phyloP scores from a whole-genome alignment of 1,140 invertebrate genomes.

The Drosophila virilis region DNA sequence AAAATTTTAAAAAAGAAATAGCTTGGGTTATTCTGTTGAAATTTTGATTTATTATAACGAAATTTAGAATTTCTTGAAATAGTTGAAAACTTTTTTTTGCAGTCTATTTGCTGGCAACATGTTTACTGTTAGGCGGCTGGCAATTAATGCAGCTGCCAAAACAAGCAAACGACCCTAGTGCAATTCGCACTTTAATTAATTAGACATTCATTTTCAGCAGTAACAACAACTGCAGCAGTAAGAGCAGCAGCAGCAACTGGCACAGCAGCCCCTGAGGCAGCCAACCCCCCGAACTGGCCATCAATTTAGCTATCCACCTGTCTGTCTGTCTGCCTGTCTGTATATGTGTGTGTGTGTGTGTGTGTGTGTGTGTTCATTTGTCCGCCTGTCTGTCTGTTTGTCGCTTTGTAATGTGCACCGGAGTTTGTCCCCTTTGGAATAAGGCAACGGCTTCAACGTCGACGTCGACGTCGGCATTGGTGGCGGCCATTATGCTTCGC shows the following conservation, averaged over 20 bases:
- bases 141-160: slow-evolving; percentile 70
- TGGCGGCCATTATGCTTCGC: slow-evolving; percentile 68
- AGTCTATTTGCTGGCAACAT: slow-evolving; percentile 33
- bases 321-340: not conserved
- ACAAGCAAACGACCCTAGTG: slow-evolving; percentile 46
- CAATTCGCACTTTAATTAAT: slow-evolving; percentile 80
- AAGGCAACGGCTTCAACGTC: slow-evolving; percentile 14
- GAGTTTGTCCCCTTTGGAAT: slow-evolving; percentile 38
- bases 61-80: too few species aligned
- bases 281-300: not conserved
- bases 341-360: not conserved
- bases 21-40: too few species aligned
- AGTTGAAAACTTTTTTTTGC: too few species aligned
- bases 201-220: slow-evolving; percentile 76
- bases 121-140: slow-evolving; percentile 45
- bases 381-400: slow-evolving; percentile 14
- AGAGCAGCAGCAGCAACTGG: slow-evolving; percentile 1
- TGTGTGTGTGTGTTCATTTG: not conserved
- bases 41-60: too few species aligned
- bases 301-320: slow-evolving; percentile 21
- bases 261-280: slow-evolving; percentile 18
- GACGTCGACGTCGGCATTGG: slow-evolving; percentile 37
- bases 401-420: slow-evolving; percentile 29
- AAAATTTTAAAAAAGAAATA: too few species aligned
- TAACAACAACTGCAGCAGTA: not conserved